Evolutionary conservation across 2,888 invertebrate genomes (phyloP), one percentile per base, ranked within the genome.

Genomic region (Scelioninae gen. 1): DNA sequence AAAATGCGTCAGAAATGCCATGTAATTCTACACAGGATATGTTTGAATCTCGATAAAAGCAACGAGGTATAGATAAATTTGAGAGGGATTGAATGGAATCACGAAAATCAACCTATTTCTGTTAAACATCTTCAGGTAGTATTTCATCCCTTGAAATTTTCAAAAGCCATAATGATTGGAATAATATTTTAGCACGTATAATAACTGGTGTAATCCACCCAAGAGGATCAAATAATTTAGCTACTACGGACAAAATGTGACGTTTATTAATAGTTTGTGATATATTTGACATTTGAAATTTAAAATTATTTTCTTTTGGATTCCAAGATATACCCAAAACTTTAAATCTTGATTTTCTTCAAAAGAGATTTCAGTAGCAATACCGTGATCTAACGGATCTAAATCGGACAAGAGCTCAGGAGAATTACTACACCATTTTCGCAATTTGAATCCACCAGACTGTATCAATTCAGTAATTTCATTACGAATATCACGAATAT

Each of bases 361-460:
- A 47, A 62, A 62, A 0, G 77, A 47, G n/a, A 77, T 13, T 77
- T 53, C 8, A 69, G 10, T 23, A 1, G 55, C 77, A 7, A 55
- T 13, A 13, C 68, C 62, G 7, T 55, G 77, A 16, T 77, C 69
- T 7, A 9, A 23, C 10, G 11, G 3, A 13, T 69, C 51, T 7
- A 78, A 9, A 32, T 51, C 71, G 6, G 38, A 29, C 4, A 65
- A n/a, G 1, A 71, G 38, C 0, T 34, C 32, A 51, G 63, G 23
- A 11, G 40, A 65, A 23, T 80, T 80, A 43, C 62, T 74, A 5
- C 51, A 71, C 65, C 72, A 71, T 51, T 79, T 72, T 10, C 60
- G 71, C 6, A 58, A 47, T 1, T 16, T 40, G 5, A 71, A 51
- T 9, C 68, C 55, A 10, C 49, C 55, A 2, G 74, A 31, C 5